Evolutionary conservation across 2,888 invertebrate species (phyloP).

Genomic region (Caradrina clavipalpis): DNA sequence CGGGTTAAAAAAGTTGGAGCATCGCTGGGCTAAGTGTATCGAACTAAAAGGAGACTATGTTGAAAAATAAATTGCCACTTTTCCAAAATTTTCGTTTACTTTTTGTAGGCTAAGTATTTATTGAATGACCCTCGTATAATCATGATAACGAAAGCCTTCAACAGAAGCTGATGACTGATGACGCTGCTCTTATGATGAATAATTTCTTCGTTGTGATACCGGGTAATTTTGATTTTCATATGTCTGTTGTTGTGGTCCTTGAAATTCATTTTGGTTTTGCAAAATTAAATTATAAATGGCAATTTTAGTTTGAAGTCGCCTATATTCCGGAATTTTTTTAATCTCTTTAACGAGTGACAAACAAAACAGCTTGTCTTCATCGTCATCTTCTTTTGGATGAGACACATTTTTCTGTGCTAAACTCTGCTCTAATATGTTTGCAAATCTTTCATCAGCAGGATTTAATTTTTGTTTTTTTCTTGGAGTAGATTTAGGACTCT

Average conservation of each 20-base stretch:
- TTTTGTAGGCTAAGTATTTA: no score
- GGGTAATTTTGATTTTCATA: slow-evolving; percentile 56
- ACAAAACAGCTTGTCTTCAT: slow-evolving; percentile 58
- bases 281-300: slow-evolving; percentile 58
- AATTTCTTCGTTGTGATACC: slow-evolving; percentile 57
- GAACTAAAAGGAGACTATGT: no score
- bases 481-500: slow-evolving; percentile 45
- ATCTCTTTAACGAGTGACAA: slow-evolving; percentile 54
- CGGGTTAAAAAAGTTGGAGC: no score
- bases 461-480: slow-evolving; percentile 57
- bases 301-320: slow-evolving; percentile 54
- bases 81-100: no score
- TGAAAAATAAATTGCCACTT: no score
- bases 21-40: no score
- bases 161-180: slow-evolving; percentile 49
- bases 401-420: slow-evolving; percentile 57
- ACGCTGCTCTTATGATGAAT: slow-evolving; percentile 57
- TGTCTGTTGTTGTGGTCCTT: slow-evolving; percentile 44
- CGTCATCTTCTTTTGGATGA: slow-evolving; percentile 54
- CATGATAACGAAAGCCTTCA: slow-evolving; percentile 44
- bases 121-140: no score
- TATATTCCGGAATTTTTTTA: slow-evolving; percentile 55
- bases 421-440: slow-evolving; percentile 56
- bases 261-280: slow-evolving; percentile 43
- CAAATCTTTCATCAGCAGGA: slow-evolving; percentile 60